These are phyloP conservation scores for Phyllostomus hastatus DNA, from an alignment of 2,113 vertebrate species.

Conservation along the genomic window DNA sequence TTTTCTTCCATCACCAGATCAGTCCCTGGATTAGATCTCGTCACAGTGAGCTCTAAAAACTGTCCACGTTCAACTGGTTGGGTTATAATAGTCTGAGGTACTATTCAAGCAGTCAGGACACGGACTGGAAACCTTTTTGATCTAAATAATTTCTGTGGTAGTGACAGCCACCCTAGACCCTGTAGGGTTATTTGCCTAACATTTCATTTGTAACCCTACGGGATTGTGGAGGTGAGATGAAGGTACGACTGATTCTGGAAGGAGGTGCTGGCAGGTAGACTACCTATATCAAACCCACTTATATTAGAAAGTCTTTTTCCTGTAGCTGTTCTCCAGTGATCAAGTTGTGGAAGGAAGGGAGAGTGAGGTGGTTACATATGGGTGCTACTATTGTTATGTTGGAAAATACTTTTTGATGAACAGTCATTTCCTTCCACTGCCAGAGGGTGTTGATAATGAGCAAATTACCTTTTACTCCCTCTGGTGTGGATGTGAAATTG, in stretches of 20 bases:
- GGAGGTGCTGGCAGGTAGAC: background rate
- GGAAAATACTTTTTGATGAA: slow-evolving; percentile 75
- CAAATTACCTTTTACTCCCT: slow-evolving; percentile 77
- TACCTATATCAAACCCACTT: background rate
- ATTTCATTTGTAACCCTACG: background rate
- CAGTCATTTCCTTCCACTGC: slow-evolving; percentile 73
- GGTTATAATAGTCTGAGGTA: background rate
- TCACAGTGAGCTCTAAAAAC: background rate
- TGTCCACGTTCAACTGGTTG: background rate
- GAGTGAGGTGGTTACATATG: slow-evolving; percentile 46
- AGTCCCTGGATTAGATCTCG: background rate
- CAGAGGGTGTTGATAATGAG: slow-evolving; percentile 76
- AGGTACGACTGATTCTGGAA: background rate
- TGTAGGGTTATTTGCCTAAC: background rate
- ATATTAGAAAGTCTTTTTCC: slow-evolving; percentile 1
- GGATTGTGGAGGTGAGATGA: background rate
- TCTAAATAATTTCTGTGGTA: background rate
- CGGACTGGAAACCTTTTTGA: background rate
- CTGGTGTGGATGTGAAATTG: slow-evolving; percentile 75
- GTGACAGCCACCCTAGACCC: background rate
- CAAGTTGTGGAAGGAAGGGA: slow-evolving; percentile 39
- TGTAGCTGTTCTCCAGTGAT: slow-evolving; percentile 14
- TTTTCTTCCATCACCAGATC: background rate
- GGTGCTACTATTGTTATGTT: slow-evolving; percentile 63
- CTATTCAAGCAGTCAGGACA: background rate